Evolutionary conservation across 1,140 invertebrate genomes (phyloP), one percentile per base, ranked within the genome.

Genomic region (Achatina immaculata): DNA sequence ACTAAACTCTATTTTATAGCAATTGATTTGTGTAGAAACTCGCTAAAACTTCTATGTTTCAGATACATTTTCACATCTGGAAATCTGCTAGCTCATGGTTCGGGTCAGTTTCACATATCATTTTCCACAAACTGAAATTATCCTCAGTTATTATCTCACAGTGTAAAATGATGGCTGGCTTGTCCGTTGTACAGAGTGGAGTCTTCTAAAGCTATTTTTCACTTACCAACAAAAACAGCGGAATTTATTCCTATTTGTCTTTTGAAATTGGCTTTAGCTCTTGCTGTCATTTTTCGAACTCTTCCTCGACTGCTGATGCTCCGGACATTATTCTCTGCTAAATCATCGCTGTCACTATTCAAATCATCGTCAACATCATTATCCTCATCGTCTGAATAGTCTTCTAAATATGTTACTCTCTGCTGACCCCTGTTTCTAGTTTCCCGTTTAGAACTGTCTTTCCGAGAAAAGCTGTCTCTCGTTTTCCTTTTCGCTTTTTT

Each of bases 281-380:
- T 94, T 40, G 95, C 93, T 9, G 95, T 96, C 76, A 96, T 93
- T 91, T 95, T 95, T 40, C 96, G 93, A 55, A 97, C 93, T 51
- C 96, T 93, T 9, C 96, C 96, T 45, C 96, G 93, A 86, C 95
- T 96, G 90, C 96, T 97, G 48, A 95, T 92, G 31, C n/a, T 82
- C 73, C 58, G 43, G 24, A 36, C 14, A 68, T 75, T 71, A 40
- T 38, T 45, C 66, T 45, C 51, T 24, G 68, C 62, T 24, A 69
- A 62, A 51, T 82, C 74, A 2, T 81, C 75, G 38, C 65, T 69
- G 24, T 82, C 71, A 51, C 68, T 42, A 48, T 84, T 72, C 24
- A 74, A 45, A 4, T 85, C 71, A 34, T 82, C 79, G 1, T 81
- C 75, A 36, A 80, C 78, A 42, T 84, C 76, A 31, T 66, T 76